These are phyloP conservation scores for Crocuta crocuta DNA, from an alignment of 2,113 vertebrate genomes.

Conservation along the genomic window DNA sequence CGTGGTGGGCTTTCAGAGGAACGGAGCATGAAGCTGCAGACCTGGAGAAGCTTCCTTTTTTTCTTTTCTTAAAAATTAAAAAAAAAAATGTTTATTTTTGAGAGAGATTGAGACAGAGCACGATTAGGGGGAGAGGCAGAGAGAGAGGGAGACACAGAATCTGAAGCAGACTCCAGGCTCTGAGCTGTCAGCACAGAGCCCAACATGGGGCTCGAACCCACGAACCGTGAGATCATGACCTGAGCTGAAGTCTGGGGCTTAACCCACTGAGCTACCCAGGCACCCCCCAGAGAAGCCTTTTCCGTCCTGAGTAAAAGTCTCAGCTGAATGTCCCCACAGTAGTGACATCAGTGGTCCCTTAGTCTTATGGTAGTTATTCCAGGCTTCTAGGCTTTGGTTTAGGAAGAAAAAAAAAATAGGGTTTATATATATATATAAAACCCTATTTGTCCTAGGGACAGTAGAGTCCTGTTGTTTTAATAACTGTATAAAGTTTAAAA, in stretches of 20 bases:
- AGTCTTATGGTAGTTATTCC: background rate
- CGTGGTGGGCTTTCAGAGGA: background rate
- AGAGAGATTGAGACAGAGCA: too few relatives aligned
- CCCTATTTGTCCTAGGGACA: background rate
- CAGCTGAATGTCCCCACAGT: background rate
- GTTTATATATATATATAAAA: background rate
- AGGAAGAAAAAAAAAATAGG: background rate
- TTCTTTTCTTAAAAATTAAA: too few relatives aligned
- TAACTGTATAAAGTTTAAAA: constrained; percentile 52
- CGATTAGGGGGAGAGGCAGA: too few relatives aligned
- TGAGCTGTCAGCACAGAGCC: too few relatives aligned
- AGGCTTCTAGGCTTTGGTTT: background rate
- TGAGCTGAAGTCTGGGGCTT: too few relatives aligned
- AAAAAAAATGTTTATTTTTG: too few relatives aligned
- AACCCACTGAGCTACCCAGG: too few relatives aligned
- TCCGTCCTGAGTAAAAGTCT: background rate
- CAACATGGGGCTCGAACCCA: too few relatives aligned
- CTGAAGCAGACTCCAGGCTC: too few relatives aligned
- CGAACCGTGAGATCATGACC: too few relatives aligned
- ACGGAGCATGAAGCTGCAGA: background rate
- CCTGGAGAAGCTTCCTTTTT: too few relatives aligned
- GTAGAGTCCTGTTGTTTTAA: background rate
- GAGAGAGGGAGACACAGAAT: too few relatives aligned
- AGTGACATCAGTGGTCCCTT: background rate
- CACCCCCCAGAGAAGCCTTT: background rate